A percentile compares a stretch with the other conserved stretches of the same genome.
These are phyloP conservation scores for Leptura quadrifasciata DNA, from an alignment of 2,888 invertebrate species.

Conservation along the genomic window DNA sequence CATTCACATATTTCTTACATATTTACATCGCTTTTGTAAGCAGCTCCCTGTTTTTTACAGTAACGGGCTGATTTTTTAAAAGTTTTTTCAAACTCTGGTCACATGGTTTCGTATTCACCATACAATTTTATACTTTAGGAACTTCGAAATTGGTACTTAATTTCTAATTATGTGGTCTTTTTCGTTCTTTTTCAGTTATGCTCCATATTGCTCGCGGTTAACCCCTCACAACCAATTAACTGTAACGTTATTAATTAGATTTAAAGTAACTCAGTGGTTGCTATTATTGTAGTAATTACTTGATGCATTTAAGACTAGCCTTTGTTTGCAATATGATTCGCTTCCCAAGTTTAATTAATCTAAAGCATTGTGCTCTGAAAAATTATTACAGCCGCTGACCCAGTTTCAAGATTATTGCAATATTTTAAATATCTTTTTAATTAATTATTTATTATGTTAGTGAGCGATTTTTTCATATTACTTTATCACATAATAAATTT, in stretches of 20 bases:
- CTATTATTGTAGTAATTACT: neutral
- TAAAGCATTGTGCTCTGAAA: constrained; percentile 27
- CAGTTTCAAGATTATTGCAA: constrained; percentile 25
- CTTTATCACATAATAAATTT: constrained; percentile 31
- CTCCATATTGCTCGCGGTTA: no score
- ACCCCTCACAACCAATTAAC: neutral
- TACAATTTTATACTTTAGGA: no score
- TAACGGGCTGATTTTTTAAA: no score
- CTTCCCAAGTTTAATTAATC: constrained; percentile 32
- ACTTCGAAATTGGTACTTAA: no score
- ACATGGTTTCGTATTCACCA: no score
- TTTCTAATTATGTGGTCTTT: no score
- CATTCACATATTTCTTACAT: no score
- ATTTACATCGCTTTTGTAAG: no score
- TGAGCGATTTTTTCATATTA: constrained; percentile 21
- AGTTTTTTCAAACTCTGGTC: no score
- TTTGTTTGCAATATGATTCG: constrained; percentile 32
- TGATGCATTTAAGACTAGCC: constrained; percentile 16
- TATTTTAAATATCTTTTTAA: constrained; percentile 21
- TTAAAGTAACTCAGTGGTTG: neutral
- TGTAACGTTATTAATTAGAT: neutral
- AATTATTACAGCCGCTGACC: constrained; percentile 24
- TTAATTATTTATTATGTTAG: constrained; percentile 7
- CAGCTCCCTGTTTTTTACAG: no score
- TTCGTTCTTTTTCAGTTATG: no score